Percentiles rank a stretch among this genome's conserved stretches.
These are phyloP conservation scores for Cheilosia impressa DNA, from an alignment of 2,888 invertebrate genomes.

Conservation along the genomic window DNA sequence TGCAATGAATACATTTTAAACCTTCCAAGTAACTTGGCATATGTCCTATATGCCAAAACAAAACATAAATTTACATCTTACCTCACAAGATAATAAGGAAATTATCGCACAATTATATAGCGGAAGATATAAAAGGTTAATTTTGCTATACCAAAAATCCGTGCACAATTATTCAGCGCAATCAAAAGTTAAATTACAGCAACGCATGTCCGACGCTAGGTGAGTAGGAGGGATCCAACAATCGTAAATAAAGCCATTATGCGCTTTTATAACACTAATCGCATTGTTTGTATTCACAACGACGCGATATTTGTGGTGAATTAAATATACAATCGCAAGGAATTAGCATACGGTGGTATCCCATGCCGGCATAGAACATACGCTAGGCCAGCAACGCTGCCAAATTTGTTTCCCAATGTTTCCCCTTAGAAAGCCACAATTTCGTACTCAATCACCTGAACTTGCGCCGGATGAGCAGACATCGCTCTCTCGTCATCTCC, in stretches of 20 bases:
- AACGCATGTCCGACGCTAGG: conserved; percentile 17
- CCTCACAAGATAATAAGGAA: not conserved
- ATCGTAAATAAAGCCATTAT: conserved; percentile 49
- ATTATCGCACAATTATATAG: conserved; percentile 1
- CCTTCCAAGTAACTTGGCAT: too few species aligned
- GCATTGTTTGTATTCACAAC: conserved; percentile 62
- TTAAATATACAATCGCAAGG: conserved; percentile 32
- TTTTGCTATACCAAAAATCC: not conserved
- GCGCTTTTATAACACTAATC: conserved; percentile 61
- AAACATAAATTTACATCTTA: too few species aligned
- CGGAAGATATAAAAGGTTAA: conserved; percentile 8
- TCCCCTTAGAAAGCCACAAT: conserved; percentile 8
- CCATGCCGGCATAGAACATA: conserved; percentile 39
- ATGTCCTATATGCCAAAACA: too few species aligned
- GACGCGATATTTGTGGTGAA: conserved; percentile 36
- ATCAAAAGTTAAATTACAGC: conserved; percentile 15
- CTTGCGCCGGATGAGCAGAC: conserved; percentile 45
- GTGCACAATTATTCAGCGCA: conserved; percentile 38
- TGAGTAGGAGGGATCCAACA: conserved; percentile 25
- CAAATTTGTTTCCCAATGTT: conserved; percentile 64
- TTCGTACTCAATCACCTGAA: conserved; percentile 34
- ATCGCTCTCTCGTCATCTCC: conserved; percentile 14
- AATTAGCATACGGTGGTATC: conserved; percentile 46
- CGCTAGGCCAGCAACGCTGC: conserved; percentile 38
- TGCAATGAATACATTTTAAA: too few species aligned